Evolutionary conservation across 2,888 invertebrate species (phyloP), one percentile per base, ranked within the genome.

Genomic region (Spilarctia lutea): DNA sequence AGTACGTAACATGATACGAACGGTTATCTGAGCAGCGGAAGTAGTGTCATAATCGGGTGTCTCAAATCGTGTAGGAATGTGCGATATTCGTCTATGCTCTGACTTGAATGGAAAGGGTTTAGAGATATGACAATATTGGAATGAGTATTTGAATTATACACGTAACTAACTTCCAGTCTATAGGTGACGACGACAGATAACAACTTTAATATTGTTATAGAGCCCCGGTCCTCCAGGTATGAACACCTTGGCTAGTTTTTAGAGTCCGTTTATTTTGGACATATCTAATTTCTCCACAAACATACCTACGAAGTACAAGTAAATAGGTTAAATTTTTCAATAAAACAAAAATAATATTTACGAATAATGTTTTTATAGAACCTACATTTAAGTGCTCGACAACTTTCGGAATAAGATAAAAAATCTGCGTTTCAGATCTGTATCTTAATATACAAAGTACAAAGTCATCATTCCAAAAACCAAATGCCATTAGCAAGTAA

Each of bases 401-500:
- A 63, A 63, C 30, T 27, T 27, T 2, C 18, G 4, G 16, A 30
- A 30, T 63, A 30, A 33, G n/a, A 35, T 11, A 48, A 65, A 33
- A 65, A 65, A 20, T 65, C 33, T 70, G 63, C 73, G 73, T 81
- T 72, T n/a, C 63, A 77, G 68, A 75, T 72, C n/a, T 72, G 68
- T 72, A 65, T n/a, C 10, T 63, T 42, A 39, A 33, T 18, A 77
- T 74, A 74, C 39, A 80, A 69, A 65, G 0, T 52, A 87, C 89
- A 88, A 85, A 88, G 93, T 94, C 94, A 93, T 93, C 90, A 86
- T 90, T 90, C 89, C 88, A 89, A 91, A 92, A 91, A 92, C 89
- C 89, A 90, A 89, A 89, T 89, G 90, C 94, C 92, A 94, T 95
- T 94, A 95, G 92, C 91, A 88, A 90, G 89, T 90, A 91, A 65